Conservation (phyloP, 2,113 vertebrate species). For the Thinocorus orbignyianus region DNA sequence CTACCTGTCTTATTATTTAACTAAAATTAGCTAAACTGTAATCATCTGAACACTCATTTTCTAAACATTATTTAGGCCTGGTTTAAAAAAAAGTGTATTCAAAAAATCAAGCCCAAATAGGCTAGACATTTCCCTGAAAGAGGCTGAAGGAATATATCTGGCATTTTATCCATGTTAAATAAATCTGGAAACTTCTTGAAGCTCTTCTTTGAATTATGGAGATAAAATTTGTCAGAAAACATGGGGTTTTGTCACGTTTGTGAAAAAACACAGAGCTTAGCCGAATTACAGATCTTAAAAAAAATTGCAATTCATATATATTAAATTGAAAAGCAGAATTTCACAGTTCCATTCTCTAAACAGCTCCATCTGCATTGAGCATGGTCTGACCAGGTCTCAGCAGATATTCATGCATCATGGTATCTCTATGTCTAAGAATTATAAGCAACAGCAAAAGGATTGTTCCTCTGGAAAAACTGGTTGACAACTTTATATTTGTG, state of each 20-base stretch:
- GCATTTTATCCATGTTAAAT: background rate
- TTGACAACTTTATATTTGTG: fast-evolving
- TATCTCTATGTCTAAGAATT: background rate
- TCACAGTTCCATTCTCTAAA: background rate
- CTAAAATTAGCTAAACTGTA: background rate
- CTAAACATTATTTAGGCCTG: fast-evolving
- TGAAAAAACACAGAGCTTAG: background rate
- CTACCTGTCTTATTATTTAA: background rate
- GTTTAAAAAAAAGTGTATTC: background rate
- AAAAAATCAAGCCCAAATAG: background rate
- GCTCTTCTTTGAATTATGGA: background rate
- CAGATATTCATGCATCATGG: background rate
- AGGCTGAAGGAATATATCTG: background rate
- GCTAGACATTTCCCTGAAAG: background rate
- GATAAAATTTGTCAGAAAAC: background rate
- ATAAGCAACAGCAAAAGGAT: background rate
- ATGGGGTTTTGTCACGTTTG: background rate
- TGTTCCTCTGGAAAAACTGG: background rate
- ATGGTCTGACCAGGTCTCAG: background rate
- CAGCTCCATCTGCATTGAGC: background rate
- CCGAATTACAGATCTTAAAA: background rate
- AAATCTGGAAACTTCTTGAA: background rate
- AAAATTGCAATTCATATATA: background rate
- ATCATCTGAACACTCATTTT: background rate
- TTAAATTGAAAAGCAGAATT: background rate